Conservation (phyloP, 2,113 vertebrate genomes). For the Budorcas taxicolor region DNA sequence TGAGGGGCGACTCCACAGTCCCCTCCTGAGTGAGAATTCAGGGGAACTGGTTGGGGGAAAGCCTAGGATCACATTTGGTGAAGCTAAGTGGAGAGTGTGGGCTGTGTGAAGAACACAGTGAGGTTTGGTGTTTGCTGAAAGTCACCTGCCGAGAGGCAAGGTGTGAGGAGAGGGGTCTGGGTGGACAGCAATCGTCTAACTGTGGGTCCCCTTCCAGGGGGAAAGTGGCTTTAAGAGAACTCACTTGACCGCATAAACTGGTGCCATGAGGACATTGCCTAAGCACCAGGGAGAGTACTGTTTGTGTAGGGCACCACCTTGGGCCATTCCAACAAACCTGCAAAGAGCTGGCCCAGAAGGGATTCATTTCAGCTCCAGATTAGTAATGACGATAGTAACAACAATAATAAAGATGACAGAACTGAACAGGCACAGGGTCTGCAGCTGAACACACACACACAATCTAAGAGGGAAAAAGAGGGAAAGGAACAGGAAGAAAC, state of each 20-base stretch:
- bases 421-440: no score
- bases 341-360: not conserved
- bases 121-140: not conserved
- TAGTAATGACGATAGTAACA: no score
- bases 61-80: not conserved
- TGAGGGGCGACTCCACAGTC: not conserved
- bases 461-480: not conserved
- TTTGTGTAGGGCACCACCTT: no score
- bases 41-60: not conserved
- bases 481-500: not conserved
- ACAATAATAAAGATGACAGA: not conserved
- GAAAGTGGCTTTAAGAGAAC: not conserved
- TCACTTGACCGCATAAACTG: not conserved
- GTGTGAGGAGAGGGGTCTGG: not conserved
- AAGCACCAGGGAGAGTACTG: not conserved
- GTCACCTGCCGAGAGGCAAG: no score
- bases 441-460: not conserved
- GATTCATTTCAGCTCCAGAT: not conserved
- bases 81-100: not conserved
- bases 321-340: not conserved
- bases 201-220: not conserved
- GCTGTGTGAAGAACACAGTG: not conserved
- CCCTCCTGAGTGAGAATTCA: not conserved
- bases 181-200: accelerated
- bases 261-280: not conserved